Conservation (phyloP, 2,113 vertebrate species). For the Pachypanchax playfairii region DNA sequence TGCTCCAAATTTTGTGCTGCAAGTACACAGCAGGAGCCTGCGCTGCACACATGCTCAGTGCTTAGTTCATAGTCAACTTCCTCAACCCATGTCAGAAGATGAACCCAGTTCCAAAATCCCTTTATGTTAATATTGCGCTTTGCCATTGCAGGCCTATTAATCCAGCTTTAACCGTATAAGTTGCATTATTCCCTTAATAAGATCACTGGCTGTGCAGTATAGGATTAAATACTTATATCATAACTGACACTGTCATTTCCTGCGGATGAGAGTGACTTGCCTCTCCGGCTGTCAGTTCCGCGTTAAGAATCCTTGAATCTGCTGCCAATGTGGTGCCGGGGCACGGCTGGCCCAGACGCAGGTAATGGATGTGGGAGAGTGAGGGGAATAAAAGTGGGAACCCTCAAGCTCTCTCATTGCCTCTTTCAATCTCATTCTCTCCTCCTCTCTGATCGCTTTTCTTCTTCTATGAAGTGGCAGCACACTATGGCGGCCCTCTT, state of each 20-base stretch:
- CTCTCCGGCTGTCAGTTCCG: constrained; percentile 76
- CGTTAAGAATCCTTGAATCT: constrained; percentile 72
- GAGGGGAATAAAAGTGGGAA: constrained; percentile 61
- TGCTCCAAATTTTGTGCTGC: constrained; percentile 26
- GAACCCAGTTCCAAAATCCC: constrained; percentile 78
- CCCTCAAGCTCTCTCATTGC: constrained; percentile 61
- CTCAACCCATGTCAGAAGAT: constrained; percentile 72
- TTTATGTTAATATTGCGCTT: constrained; percentile 84
- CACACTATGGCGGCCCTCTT: constrained; percentile 52
- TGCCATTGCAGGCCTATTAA: constrained; percentile 82
- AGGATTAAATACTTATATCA: constrained; percentile 85
- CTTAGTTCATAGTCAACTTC: constrained; percentile 61
- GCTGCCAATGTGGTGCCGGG: constrained; percentile 54
- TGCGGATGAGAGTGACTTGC: constrained; percentile 69
- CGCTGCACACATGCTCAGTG: constrained; percentile 42
- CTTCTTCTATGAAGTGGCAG: constrained; percentile 60
- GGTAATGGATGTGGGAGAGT: constrained; percentile 75
- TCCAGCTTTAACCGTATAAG: constrained; percentile 83
- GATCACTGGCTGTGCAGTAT: constrained; percentile 83
- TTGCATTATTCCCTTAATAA: constrained; percentile 86
- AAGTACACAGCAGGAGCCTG: constrained; percentile 10
- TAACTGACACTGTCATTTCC: constrained; percentile 82
- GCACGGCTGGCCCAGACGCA: constrained; percentile 35
- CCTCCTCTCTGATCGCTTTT: constrained; percentile 50
- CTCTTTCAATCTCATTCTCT: too few species aligned